These are phyloP conservation scores for Bolinopsis microptera DNA, from an alignment of 37 sponge, comb jelly and placozoan genomes.

Conservation along the genomic window DNA sequence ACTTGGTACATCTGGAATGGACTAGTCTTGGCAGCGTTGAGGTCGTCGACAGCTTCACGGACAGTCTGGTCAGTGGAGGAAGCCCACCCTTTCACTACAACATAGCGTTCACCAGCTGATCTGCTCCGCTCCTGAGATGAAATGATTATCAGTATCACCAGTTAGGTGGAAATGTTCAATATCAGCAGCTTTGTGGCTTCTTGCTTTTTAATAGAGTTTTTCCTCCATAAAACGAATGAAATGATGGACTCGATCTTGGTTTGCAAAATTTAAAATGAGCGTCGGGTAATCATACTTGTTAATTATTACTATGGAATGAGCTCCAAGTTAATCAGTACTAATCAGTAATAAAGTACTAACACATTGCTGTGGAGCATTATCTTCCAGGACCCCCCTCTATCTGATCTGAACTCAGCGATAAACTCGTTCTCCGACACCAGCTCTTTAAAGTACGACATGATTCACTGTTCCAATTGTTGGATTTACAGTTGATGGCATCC, in stretches of 20 bases:
- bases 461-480: neutral
- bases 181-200: neutral
- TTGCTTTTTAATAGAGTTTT: too few species aligned
- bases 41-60: neutral
- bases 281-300: too few species aligned
- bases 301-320: too few species aligned
- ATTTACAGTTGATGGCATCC: neutral
- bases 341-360: too few species aligned
- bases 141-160: neutral
- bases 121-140: neutral
- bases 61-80: neutral
- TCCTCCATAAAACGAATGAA: too few species aligned
- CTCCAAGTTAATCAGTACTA: too few species aligned
- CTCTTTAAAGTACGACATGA: constrained; percentile 28
- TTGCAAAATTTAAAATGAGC: too few species aligned
- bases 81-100: neutral
- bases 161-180: neutral
- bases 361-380: constrained; percentile 25
- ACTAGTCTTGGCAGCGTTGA: neutral
- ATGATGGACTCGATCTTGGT: too few species aligned
- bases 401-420: constrained; percentile 15
- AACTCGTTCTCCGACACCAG: neutral
- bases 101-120: constrained; percentile 2
- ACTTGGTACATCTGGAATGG: neutral
- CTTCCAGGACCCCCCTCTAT: neutral